A percentile compares a stretch with the other conserved stretches of the same genome.
These are phyloP conservation scores for Stictocephala bisonia DNA, from an alignment of 2,888 invertebrate species.

Conservation along the genomic window DNA sequence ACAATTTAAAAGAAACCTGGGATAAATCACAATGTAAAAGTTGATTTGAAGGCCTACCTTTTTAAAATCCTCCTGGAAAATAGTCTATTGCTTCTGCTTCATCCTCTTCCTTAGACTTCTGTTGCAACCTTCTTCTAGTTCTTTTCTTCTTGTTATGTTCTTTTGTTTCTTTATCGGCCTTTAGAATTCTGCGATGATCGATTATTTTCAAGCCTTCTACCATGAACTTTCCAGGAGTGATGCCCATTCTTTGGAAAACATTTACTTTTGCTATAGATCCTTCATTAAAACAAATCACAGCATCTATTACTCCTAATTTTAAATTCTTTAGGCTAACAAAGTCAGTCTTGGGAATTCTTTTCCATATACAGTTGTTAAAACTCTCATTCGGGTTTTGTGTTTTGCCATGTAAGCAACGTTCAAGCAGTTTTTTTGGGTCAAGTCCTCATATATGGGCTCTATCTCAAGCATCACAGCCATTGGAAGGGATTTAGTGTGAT, in stretches of 20 bases:
- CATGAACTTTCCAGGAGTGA: conserved; percentile 24
- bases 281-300: conserved; percentile 1
- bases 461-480: conserved; percentile 31
- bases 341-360: conserved; percentile 19
- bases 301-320: conserved; percentile 23
- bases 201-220: conserved; percentile 17
- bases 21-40: too few species aligned
- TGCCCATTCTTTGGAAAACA: conserved; percentile 27
- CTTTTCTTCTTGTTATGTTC: conserved; percentile 25
- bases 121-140: not conserved
- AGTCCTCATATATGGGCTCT: too few species aligned
- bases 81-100: conserved; percentile 4
- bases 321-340: conserved; percentile 10
- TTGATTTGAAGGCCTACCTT: too few species aligned
- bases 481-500: conserved; percentile 5
- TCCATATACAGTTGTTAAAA: conserved; percentile 39
- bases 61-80: too few species aligned
- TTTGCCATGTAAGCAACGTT: conserved; percentile 45
- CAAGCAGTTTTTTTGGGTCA: conserved; percentile 44
- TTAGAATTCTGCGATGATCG: conserved; percentile 20
- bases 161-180: conserved; percentile 17
- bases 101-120: conserved; percentile 17
- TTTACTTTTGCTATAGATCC: not conserved
- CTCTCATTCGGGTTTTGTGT: conserved; percentile 33
- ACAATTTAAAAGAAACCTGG: too few species aligned